Base-by-base conservation (phyloP, 2,113 vertebrate genomes). In the Campylorhamphus procurvoides region DNA sequence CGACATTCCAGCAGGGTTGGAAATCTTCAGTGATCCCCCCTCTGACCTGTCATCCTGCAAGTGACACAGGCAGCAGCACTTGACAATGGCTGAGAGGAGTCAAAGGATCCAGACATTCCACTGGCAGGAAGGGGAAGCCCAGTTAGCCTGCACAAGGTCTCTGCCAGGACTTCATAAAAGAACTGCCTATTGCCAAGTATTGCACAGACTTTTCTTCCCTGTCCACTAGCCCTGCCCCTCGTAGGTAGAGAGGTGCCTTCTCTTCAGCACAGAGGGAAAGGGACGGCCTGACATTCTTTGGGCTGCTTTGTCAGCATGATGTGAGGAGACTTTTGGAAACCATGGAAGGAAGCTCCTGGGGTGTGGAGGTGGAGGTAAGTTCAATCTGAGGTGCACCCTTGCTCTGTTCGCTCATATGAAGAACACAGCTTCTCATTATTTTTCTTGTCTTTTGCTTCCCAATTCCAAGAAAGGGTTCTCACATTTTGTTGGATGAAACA, bases 111-210 rank as follows among this genome's bases (percentile, higher is more conserved):
- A 47, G 23, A 56, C 2, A n/a, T 52, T 16, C 23, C 5, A 1
- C 18, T 0, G 3, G 0, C 12, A 2, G 42, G 23, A 67, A 93
- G 63, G 27, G 19, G 29, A 68, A 3, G 2, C 4, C 23, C 31
- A 42, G 23, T 6, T 4, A 2, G 14, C 9, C 39, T 44, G 14
- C 0, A 0, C 6, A 58, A 47, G 16, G 10, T 31, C 17, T 84
- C 33, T 72, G 6, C 12, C 68, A 14, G 10, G 2, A 8, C 15
- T 88, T 31, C 14, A 7, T 39, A 25, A 52, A 80, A 63, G 11
- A 67, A 23, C 1, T 50, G 4, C 2, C 6, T 19, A 18, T 33
- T 31, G 18, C 4, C 47, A 71, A 52, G 10, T n/a, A 35, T 56
- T 60, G 3, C 1, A 3, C 23, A 40, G 14, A 1, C 6, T 18